Evolutionary conservation across 2,113 vertebrate species (phyloP).

Genomic region (Oriolus oriolus): DNA sequence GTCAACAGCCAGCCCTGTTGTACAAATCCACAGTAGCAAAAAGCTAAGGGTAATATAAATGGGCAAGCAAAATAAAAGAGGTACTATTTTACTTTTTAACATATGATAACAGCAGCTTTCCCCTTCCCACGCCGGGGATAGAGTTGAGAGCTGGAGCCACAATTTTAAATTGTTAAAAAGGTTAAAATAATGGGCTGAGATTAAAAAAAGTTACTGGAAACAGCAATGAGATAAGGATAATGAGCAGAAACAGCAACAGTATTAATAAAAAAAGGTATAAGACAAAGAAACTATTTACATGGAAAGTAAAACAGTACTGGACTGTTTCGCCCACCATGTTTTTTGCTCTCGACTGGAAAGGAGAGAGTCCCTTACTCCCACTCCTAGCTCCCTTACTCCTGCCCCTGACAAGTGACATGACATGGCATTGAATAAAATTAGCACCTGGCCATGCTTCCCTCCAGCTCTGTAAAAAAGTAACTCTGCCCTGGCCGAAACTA

Average conservation of each 20-base stretch:
- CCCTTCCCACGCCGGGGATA: not conserved
- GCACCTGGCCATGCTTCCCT: not conserved
- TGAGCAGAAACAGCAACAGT: not conserved
- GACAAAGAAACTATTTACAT: not conserved
- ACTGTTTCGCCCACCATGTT: rapidly evolving
- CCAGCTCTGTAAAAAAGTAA: not conserved
- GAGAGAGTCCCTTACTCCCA: not conserved
- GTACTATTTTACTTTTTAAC: not conserved
- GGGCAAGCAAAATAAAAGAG: not conserved
- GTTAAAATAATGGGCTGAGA: not conserved
- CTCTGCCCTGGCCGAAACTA: not conserved
- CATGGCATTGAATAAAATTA: not conserved
- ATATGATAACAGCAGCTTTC: not conserved
- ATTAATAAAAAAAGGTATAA: not conserved
- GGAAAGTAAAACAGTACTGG: not conserved
- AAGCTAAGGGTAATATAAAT: not conserved
- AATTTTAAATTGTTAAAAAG: too few species aligned
- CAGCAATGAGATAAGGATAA: not conserved
- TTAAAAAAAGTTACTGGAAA: not conserved
- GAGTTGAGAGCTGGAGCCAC: not conserved
- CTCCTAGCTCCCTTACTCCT: not conserved
- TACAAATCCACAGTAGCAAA: not conserved
- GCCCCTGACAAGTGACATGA: not conserved
- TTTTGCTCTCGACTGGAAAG: not conserved
- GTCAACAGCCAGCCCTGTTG: not conserved